Evolutionary conservation across 2,888 invertebrate genomes (phyloP).

Genomic region (Mimumesa dahlbomi): DNA sequence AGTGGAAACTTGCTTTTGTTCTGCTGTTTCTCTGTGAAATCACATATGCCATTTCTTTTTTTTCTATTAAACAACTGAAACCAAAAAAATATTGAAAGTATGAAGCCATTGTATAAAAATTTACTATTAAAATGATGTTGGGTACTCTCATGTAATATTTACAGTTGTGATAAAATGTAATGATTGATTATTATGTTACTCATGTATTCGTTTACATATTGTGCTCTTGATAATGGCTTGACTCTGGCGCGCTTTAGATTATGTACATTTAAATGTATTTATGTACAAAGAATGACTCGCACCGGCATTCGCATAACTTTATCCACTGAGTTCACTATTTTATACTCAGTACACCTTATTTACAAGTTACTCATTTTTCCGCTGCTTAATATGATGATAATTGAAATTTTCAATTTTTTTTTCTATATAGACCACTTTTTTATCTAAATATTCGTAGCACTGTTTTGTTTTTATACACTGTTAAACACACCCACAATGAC

Average conservation of each 20-base stretch:
- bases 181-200: conserved; percentile 69
- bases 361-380: conserved; percentile 75
- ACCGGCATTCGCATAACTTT: conserved; percentile 76
- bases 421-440: conserved; percentile 61
- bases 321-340: conserved; percentile 74
- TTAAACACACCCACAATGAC: conserved; percentile 59
- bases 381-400: conserved; percentile 72
- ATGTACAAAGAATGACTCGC: conserved; percentile 80
- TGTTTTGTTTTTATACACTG: conserved; percentile 64
- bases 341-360: conserved; percentile 76
- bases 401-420: conserved; percentile 66
- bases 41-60: conserved; percentile 37
- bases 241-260: conserved; percentile 74
- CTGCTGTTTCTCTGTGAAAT: conserved; percentile 27
- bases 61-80: conserved; percentile 33
- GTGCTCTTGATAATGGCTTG: conserved; percentile 76
- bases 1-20: conserved; percentile 17
- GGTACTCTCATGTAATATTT: conserved; percentile 71
- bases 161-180: conserved; percentile 75
- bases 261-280: conserved; percentile 79
- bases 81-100: conserved; percentile 59
- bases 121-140: conserved; percentile 69
- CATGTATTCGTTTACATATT: conserved; percentile 65
- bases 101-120: conserved; percentile 72
- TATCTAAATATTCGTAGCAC: conserved; percentile 64